These are phyloP conservation scores for Crotalus helleri DNA, from an alignment of 2,113 vertebrate species.

Conservation along the genomic window DNA sequence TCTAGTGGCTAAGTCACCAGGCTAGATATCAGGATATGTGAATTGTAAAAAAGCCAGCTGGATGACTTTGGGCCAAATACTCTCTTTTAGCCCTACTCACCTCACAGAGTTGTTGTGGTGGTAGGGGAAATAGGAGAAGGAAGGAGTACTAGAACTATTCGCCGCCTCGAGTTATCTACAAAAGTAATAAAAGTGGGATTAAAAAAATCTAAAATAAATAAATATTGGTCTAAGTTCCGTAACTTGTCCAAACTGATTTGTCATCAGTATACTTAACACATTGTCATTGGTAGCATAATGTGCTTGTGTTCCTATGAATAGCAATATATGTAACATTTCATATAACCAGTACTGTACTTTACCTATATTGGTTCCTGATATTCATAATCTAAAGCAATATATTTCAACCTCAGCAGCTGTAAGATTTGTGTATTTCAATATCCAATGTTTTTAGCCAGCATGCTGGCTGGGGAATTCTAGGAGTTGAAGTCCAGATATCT, in stretches of 20 bases:
- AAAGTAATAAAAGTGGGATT: neutral
- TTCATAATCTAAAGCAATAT: neutral
- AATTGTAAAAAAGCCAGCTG: neutral
- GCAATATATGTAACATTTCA: neutral
- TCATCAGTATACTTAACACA: neutral
- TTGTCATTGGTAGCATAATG: too few relatives aligned
- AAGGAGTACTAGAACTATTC: neutral
- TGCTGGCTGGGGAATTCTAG: neutral
- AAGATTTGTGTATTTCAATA: neutral
- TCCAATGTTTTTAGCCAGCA: neutral
- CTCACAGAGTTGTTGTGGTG: neutral
- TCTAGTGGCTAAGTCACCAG: neutral
- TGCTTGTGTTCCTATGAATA: neutral
- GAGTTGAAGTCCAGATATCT: neutral
- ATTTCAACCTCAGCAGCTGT: neutral
- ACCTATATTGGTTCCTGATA: neutral
- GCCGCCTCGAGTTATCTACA: neutral
- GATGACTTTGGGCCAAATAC: neutral
- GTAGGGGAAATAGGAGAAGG: neutral
- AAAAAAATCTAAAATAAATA: neutral
- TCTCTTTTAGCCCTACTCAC: neutral
- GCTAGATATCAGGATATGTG: neutral
- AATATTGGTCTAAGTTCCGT: neutral
- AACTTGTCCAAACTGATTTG: neutral
- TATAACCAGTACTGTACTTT: neutral